A percentile compares a stretch with the other conserved stretches of the same genome.
Evolutionary conservation across 2,113 vertebrate genomes (phyloP).

Genomic region (Mesembrinibis cayennensis): DNA sequence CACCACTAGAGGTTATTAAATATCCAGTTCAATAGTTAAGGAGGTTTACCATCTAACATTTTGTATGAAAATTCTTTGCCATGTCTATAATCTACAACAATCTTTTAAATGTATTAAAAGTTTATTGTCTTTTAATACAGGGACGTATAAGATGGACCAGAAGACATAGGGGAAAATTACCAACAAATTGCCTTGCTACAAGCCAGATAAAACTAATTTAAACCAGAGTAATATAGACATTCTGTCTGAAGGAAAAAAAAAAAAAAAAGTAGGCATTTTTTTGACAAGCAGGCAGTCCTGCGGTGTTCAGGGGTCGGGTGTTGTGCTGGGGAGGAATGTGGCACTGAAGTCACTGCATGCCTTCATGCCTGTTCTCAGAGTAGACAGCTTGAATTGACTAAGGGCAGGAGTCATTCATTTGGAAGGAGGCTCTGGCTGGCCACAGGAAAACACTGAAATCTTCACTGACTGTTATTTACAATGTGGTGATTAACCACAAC

Average conservation of each 20-base stretch:
- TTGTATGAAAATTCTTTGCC: not conserved
- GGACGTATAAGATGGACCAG: not conserved
- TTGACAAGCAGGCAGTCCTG: not conserved
- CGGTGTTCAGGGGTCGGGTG: not conserved
- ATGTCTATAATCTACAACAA: not conserved
- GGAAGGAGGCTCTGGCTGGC: not conserved
- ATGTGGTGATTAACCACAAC: not conserved
- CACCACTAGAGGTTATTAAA: constrained; percentile 8
- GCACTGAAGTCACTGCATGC: not conserved
- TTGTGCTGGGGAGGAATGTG: not conserved
- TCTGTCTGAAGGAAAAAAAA: not conserved
- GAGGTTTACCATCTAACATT: constrained; percentile 4
- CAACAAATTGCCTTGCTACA: not conserved
- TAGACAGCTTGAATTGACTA: not conserved
- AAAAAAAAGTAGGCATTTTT: not conserved
- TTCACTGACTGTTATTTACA: not conserved
- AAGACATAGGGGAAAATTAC: not conserved
- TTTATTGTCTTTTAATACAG: not conserved
- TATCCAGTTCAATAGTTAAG: not conserved
- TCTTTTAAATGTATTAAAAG: not conserved
- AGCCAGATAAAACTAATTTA: not conserved
- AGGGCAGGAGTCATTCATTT: not conserved
- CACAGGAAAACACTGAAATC: not conserved
- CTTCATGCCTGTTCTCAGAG: not conserved
- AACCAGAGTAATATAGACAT: not conserved